Conservation (phyloP, 2,888 invertebrate genomes). For the Colostygia pectinataria region DNA sequence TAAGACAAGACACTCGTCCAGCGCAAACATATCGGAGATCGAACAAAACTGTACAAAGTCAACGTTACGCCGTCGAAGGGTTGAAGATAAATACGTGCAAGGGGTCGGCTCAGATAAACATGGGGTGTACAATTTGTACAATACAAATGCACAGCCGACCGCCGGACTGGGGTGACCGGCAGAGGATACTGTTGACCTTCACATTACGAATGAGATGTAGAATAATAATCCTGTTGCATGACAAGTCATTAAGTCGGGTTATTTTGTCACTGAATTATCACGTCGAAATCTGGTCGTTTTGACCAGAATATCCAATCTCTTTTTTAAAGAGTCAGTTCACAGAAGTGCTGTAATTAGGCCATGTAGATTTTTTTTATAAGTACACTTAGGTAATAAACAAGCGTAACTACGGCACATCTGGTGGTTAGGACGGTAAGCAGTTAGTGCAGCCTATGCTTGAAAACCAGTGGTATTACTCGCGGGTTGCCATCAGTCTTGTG, state of each 20-base stretch:
- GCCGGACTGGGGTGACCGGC: conserved; percentile 29
- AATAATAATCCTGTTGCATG: conserved; percentile 17
- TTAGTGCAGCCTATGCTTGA: too few relatives aligned
- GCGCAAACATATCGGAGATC: conserved; percentile 47
- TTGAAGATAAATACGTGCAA: conserved; percentile 74
- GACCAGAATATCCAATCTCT: too few relatives aligned
- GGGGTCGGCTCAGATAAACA: conserved; percentile 75
- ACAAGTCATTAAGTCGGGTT: conserved; percentile 17
- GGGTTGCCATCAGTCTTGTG: too few relatives aligned
- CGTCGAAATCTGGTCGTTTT: too few relatives aligned
- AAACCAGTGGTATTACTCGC: too few relatives aligned
- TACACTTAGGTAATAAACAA: too few relatives aligned
- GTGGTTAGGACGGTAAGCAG: too few relatives aligned
- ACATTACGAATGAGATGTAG: conserved; percentile 21
- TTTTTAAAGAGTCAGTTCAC: too few relatives aligned
- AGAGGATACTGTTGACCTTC: conserved; percentile 35
- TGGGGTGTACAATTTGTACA: conserved; percentile 78
- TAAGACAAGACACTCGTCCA: conserved; percentile 28
- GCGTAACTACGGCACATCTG: too few relatives aligned
- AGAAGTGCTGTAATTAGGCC: too few relatives aligned
- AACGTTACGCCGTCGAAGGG: conserved; percentile 70
- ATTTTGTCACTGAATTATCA: too few relatives aligned
- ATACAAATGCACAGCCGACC: conserved; percentile 64
- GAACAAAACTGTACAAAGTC: conserved; percentile 72
- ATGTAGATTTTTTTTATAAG: too few relatives aligned